phyloP scores from a whole-genome alignment of 2,888 invertebrate genomes.

The Antheraea assamensis region DNA sequence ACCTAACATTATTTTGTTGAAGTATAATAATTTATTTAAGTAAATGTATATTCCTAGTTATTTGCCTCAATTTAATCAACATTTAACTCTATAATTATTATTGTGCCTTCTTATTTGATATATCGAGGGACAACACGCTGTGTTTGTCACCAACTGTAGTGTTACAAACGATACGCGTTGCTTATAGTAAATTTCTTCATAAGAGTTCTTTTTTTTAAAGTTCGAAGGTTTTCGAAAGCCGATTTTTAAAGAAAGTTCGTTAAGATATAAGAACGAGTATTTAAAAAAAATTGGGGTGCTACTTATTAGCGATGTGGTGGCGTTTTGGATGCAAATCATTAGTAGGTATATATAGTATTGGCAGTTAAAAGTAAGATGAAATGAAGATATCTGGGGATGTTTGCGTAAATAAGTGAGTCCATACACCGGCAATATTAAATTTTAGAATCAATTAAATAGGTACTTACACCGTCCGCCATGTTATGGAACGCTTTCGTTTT shows the following conservation, averaged over 20 bases:
- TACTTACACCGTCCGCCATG: not conserved
- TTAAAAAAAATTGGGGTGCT: not conserved
- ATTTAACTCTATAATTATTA: not conserved
- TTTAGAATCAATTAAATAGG: too few species aligned
- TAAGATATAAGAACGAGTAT: not conserved
- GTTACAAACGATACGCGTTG: not conserved
- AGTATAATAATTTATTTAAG: not conserved
- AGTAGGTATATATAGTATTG: not conserved
- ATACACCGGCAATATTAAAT: not conserved
- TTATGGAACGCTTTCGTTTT: not conserved
- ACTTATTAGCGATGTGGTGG: not conserved
- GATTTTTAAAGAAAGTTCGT: not conserved
- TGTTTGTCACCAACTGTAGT: not conserved
- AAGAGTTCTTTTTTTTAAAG: not conserved
- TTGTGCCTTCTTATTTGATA: not conserved
- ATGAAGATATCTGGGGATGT: not conserved
- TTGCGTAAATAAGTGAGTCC: not conserved
- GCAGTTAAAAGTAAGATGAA: not conserved
- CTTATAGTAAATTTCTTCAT: not conserved
- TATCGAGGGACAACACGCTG: not conserved
- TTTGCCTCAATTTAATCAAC: not conserved
- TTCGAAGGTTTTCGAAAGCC: not conserved
- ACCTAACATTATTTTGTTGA: not conserved
- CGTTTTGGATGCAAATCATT: not conserved
- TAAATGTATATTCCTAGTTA: not conserved